These are phyloP conservation scores for Willisornis vidua DNA, from an alignment of 2,113 vertebrate genomes.

Conservation along the genomic window DNA sequence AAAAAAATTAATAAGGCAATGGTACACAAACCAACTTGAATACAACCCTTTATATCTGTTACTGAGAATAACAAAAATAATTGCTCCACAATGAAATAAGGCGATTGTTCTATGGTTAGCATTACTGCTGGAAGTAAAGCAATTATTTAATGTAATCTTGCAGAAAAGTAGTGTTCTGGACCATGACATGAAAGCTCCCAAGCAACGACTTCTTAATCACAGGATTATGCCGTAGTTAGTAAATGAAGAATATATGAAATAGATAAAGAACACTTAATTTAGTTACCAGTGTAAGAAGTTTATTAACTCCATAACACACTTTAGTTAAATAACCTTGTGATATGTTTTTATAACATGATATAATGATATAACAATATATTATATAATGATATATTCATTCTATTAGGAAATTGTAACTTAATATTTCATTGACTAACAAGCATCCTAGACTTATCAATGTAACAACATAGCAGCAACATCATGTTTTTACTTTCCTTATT, in stretches of 20 bases:
- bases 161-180: background rate
- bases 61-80: background rate
- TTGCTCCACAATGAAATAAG: background rate
- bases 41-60: background rate
- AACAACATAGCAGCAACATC: background rate
- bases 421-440: background rate
- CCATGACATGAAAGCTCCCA: background rate
- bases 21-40: background rate
- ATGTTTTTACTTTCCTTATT: background rate
- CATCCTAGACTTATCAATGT: background rate
- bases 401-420: background rate
- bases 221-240: background rate
- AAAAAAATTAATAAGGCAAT: background rate
- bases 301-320: background rate
- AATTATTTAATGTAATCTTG: background rate
- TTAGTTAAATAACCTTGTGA: background rate
- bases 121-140: background rate
- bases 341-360: background rate
- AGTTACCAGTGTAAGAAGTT: background rate
- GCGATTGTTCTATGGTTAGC: background rate
- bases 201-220: background rate
- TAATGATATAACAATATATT: too few species aligned
- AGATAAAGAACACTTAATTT: background rate
- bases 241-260: background rate
- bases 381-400: background rate